These are phyloP conservation scores for Arizona elegans DNA, from an alignment of 2,113 vertebrate species.

Conservation along the genomic window DNA sequence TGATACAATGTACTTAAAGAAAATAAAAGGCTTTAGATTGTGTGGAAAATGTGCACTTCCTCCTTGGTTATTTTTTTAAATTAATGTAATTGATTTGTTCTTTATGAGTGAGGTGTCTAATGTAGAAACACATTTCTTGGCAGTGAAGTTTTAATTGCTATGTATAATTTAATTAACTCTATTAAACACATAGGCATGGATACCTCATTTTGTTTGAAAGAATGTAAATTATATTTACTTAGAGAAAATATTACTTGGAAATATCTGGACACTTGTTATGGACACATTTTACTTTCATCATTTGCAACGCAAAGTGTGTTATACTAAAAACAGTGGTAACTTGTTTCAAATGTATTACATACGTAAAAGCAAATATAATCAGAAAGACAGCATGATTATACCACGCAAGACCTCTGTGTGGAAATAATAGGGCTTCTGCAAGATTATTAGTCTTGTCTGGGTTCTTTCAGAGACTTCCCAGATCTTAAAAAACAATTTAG, in stretches of 20 bases:
- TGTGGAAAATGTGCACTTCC: neutral
- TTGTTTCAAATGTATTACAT: neutral
- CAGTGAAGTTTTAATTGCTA: neutral
- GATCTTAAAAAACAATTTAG: constrained; percentile 2
- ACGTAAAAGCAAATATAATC: neutral
- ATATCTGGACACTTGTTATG: neutral
- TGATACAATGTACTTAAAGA: neutral
- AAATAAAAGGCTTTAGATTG: neutral
- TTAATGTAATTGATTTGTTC: neutral
- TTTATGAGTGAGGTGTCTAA: neutral
- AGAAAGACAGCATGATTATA: neutral
- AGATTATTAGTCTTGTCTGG: constrained; percentile 12
- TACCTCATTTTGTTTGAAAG: neutral
- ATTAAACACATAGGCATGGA: neutral
- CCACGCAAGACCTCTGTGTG: neutral
- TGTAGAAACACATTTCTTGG: neutral
- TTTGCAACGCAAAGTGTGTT: neutral
- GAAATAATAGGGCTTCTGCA: constrained; percentile 20
- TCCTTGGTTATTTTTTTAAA: neutral
- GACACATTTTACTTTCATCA: neutral
- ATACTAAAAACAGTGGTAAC: neutral
- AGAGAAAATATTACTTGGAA: neutral
- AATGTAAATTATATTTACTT: neutral
- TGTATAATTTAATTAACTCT: neutral
- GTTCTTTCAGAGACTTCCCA: constrained; percentile 3